phyloP scores from a whole-genome alignment of 2,113 vertebrate genomes.

The Chaetodon trifascialis region DNA sequence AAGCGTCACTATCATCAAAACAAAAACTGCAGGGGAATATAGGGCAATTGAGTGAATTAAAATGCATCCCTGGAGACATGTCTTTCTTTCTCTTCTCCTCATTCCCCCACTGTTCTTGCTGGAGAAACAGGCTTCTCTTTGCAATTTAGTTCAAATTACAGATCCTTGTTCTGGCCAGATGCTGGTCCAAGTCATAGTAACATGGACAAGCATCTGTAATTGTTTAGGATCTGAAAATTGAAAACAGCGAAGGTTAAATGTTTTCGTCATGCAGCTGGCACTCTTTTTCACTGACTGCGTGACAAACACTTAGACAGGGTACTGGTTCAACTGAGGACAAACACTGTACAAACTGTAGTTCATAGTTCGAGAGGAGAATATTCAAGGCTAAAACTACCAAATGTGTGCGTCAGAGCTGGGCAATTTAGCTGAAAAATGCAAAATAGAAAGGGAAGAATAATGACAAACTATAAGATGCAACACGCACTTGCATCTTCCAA shows the following conservation, averaged over 20 bases:
- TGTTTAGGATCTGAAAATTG: conserved; percentile 30
- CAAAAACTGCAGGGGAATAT: conserved; percentile 85
- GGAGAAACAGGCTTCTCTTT: conserved; percentile 46
- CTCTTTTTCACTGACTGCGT: conserved; percentile 4
- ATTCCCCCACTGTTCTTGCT: conserved; percentile 49
- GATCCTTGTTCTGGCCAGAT: conserved; percentile 40
- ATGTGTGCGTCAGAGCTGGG: background rate
- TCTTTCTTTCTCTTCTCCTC: conserved; percentile 70
- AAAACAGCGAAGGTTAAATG: conserved; percentile 35
- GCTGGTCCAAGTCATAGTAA: conserved; percentile 37
- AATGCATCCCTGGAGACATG: conserved; percentile 82
- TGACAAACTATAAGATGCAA: conserved; percentile 12
- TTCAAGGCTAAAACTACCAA: conserved; percentile 6
- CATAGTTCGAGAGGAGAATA: background rate
- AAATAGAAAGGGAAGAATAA: background rate
- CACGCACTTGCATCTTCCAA: background rate
- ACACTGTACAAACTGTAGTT: background rate
- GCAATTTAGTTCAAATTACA: conserved; percentile 47
- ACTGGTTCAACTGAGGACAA: conserved; percentile 42
- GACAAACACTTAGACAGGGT: conserved; percentile 34
- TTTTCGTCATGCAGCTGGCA: conserved; percentile 18
- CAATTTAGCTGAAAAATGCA: background rate
- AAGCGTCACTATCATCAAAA: conserved; percentile 84
- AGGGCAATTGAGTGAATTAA: conserved; percentile 85
- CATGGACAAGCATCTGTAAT: conserved; percentile 35